phyloP scores from a whole-genome alignment of 2,888 invertebrate species.

The Trimorus sp. region DNA sequence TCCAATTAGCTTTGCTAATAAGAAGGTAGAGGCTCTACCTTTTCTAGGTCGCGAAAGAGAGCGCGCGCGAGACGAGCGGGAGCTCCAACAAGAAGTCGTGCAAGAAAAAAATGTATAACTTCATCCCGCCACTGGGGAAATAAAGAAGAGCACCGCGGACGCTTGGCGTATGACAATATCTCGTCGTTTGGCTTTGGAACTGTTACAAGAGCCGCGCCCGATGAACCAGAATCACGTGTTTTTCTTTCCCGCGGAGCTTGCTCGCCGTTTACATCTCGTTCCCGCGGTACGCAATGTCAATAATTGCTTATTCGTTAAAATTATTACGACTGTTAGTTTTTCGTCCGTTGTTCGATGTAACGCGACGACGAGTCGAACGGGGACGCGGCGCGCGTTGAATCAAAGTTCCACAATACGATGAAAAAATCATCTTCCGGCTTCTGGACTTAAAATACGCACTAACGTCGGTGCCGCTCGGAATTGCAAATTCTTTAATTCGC shows the following conservation, averaged over 20 bases:
- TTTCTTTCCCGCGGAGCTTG: constrained; percentile 8
- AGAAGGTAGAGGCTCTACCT: constrained; percentile 80
- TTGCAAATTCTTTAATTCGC: constrained; percentile 82
- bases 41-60: constrained; percentile 70
- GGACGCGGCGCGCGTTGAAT: constrained; percentile 19
- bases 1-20: constrained; percentile 82
- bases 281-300: constrained; percentile 16
- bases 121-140: constrained; percentile 82
- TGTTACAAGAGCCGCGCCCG: constrained; percentile 39
- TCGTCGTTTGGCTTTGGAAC: constrained; percentile 64
- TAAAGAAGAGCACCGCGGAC: constrained; percentile 80
- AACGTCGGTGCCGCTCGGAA: constrained; percentile 76
- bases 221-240: constrained; percentile 61
- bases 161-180: constrained; percentile 79
- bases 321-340: constrained; percentile 18
- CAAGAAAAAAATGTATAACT: constrained; percentile 80
- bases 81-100: constrained; percentile 44
- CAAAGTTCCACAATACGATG: constrained; percentile 55
- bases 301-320: constrained; percentile 20
- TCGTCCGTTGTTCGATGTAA: not conserved
- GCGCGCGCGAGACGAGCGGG: constrained; percentile 50
- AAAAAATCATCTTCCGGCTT: constrained; percentile 59
- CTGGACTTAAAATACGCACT: constrained; percentile 53
- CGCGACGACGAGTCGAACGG: not conserved
- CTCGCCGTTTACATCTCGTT: constrained; percentile 16